Base-by-base conservation (phyloP, 2,888 invertebrate species). In the Lasioglossum morio region DNA sequence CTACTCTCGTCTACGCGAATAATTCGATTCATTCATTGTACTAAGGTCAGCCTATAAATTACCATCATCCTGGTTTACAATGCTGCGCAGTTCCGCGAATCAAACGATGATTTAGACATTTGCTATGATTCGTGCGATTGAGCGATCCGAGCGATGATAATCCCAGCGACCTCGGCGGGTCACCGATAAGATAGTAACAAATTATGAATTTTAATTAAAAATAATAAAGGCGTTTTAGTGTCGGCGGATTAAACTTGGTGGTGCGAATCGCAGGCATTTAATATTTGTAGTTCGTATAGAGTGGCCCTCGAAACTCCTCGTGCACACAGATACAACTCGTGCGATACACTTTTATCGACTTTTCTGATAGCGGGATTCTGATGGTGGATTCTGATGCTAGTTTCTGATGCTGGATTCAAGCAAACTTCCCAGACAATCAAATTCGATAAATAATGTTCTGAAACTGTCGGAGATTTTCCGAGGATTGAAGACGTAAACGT, bases 21-120 rank as follows among this genome's bases (percentile, higher is more conserved):
- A 23, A 8, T 34, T 19, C 34, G 66, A 66, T 66, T 66, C 66
- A 66, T 66, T 43, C 27, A 5, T 63, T 7, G 19, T 12, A 43
- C 60, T 27, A 63, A 23, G 63, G 69, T 37, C 69, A 37, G 23
- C 23, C n/a, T n/a, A 69, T 69, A 66, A 66, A 66, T 66, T 30
- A 34, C 30, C 23, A 34, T 34, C 66, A 19, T 66, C 34, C 34
- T 8, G 66, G 8, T 66, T 66, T 10, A 30, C 30, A 16, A 27
- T 34, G 66, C 66, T 34, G 66, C 66, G 30, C 19, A 66, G 34
- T 53, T 66, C 2, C 19, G 66, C 34, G 66, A 23, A 66, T 19
- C 8, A 23, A 34, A 34, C 53, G 19, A 10, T 10, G 66, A 34
- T 34, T 23, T 69, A 69, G 23, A 10, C 12, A 69, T 69, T 37